Evolutionary conservation across 1,140 invertebrate genomes (phyloP).

Genomic region (Macrosteles quadrilineatus): DNA sequence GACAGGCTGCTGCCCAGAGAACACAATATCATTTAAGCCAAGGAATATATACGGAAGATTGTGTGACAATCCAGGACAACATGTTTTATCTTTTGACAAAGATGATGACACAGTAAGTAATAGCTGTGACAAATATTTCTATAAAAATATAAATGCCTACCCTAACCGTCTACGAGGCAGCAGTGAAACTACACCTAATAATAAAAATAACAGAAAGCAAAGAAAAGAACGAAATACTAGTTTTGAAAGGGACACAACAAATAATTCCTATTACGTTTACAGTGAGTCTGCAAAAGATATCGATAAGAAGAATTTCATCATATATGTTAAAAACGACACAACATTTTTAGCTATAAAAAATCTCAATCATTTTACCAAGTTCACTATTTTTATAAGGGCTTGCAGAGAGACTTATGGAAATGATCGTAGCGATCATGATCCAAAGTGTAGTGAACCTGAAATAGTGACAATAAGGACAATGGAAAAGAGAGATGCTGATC

Average conservation of each 20-base stretch:
- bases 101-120: not conserved
- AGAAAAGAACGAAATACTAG: not conserved
- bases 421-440: constrained; percentile 35
- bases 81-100: not conserved
- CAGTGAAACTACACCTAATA: not conserved
- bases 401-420: constrained; percentile 60
- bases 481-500: constrained; percentile 35
- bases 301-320: not conserved
- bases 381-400: constrained; percentile 69
- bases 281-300: not conserved
- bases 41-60: not conserved
- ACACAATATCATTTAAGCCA: constrained; percentile 16
- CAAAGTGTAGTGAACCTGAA: constrained; percentile 38
- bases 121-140: constrained; percentile 20
- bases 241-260: not conserved
- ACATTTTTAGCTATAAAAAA: constrained; percentile 56
- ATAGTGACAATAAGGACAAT: constrained; percentile 38
- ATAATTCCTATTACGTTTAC: not conserved
- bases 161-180: not conserved
- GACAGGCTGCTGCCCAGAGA: constrained; percentile 20
- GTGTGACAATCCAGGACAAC: not conserved
- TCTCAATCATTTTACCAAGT: constrained; percentile 69
- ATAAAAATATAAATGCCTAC: not conserved
- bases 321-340: not conserved
- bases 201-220: not conserved